Base-by-base conservation (phyloP, 2,797 vertebrate species). In the Pagetopsis macropterus region DNA sequence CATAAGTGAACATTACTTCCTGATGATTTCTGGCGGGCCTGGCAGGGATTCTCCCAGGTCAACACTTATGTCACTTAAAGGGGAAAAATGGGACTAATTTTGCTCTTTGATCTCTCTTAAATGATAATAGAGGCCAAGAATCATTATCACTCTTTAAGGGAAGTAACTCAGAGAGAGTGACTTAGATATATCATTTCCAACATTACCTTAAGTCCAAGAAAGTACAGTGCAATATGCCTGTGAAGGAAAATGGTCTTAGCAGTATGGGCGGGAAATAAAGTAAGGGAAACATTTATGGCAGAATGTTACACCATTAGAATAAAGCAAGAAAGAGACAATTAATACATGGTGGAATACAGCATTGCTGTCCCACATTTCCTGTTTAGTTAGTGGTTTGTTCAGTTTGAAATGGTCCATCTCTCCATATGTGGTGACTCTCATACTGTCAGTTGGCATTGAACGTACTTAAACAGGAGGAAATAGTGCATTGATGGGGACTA, bases 1-100 rank as follows among this genome's bases (percentile, higher is more conserved):
- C 88, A 91, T 96, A 97, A 98, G 95, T 96, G 96, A 96, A 95
- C 94, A 92, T 93, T 93, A 92, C 91, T 93, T 94, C 88, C 74
- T 75, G 88, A 95, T 92, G 93, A 92, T 93, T 94, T 94, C 90
- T 89, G 78, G 88, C 87, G 72, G 85, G 82, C 85, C 75, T 88
- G 55, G 70, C 54, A 44, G 72, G 87, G 84, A 85, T 85, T 90
- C 79, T 86, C 80, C 62, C 72, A 79, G 92, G 92, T 93, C 92
- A 93, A 90, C 83, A 84, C 82, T 89, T 84, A 90, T 88, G 89
- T 90, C 89, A 82, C 84, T 90, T 79, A 78, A 84, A 91, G 76
- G 84, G 78, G 74, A 88, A 85, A 90, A 87, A 91, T 87, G 77
- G 82, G 68, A 63, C 83, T 84, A 67, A 82, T 84, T 88, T 75